Evolutionary conservation across 2,888 invertebrate genomes (phyloP), one percentile per base, ranked within the genome.

Genomic region (Tyria jacobaeae): DNA sequence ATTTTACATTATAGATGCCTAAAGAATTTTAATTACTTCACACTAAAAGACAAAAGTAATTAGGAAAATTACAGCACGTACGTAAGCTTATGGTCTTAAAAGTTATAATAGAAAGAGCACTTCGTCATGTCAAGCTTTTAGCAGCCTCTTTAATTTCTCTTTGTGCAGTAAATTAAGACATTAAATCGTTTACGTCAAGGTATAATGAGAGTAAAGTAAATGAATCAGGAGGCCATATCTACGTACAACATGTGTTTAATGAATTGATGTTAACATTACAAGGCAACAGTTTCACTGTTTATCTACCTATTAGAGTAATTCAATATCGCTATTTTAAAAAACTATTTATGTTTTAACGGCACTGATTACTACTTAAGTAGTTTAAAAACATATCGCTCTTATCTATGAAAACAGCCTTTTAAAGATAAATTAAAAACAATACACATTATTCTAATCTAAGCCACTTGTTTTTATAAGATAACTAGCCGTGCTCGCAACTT

Each of bases 111-210:
- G 88, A 89, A 89, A 88, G 89, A 89, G 89, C 91, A 90, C 92
- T 92, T 87, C 89, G 89, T 92, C 91, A 91, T 90, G 91, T 91
- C 89, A 88, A 84, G 92, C 91, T 91, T 89, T 91, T 91, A 93
- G 90, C 90, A 88, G 87, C 84, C 88, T 89, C 87, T 89, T 92
- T 90, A 91, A 92, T 91, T 89, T 90, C 90, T 88, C 91, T 91
- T 91, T 91, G 91, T 89, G 85, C 88, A 87, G 88, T 87, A 91
- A 92, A 92, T 92, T 91, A 90, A 91, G 87, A 90, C 89, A 88
- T 90, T 90, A 91, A 91, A 91, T 90, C 89, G 91, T 90, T 91
- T 90, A 88, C 86, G 87, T 85, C 86, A 84, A 81, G 82, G 82
- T 82, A 81, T 87, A 88, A 89, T 87, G 84, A 84, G 84, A 78